These are phyloP conservation scores for Drosophila mulleri DNA, from an alignment of 2,888 invertebrate genomes.

Conservation along the genomic window DNA sequence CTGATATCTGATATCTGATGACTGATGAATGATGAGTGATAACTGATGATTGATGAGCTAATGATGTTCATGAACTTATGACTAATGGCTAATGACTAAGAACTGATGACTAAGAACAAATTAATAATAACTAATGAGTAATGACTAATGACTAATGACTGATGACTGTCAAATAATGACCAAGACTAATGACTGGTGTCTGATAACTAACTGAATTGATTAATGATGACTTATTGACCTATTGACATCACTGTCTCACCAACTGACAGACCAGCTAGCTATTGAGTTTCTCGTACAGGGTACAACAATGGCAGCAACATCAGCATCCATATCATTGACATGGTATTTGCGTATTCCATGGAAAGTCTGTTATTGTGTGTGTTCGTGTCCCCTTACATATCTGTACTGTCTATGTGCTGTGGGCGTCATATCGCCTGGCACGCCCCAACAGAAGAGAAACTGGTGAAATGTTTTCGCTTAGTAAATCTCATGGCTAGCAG, in stretches of 20 bases:
- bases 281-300: not conserved
- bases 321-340: conserved; percentile 71
- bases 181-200: too few species aligned
- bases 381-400: conserved; percentile 15
- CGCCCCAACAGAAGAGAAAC: conserved; percentile 55
- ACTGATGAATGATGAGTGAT: not conserved
- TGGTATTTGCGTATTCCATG: conserved; percentile 41
- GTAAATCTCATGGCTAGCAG: conserved; percentile 74
- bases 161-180: not conserved
- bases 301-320: conserved; percentile 17
- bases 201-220: too few species aligned
- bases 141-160: not conserved
- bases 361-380: conserved; percentile 10
- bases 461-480: conserved; percentile 73
- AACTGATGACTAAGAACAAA: not conserved
- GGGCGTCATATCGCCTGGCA: conserved; percentile 52
- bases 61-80: too few species aligned
- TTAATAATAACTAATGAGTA: not conserved
- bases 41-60: not conserved
- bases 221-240: not conserved
- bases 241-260: not conserved
- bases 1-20: not conserved
- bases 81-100: not conserved
- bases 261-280: not conserved
- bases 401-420: conserved; percentile 48